phyloP scores from a whole-genome alignment of 2,113 vertebrate genomes.

The Eonycteris spelaea region DNA sequence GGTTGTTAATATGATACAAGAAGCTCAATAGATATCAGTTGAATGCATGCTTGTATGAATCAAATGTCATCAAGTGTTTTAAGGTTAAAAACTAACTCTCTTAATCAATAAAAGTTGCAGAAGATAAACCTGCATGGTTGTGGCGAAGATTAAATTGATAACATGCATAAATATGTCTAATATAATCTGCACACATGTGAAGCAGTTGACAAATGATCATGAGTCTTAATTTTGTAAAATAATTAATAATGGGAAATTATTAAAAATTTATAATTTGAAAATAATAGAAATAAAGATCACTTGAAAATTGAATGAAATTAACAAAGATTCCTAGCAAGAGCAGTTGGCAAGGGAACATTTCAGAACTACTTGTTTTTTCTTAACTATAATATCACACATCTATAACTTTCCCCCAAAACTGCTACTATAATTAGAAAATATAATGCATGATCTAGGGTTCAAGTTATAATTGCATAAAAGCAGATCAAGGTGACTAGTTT shows the following conservation, averaged over 20 bases:
- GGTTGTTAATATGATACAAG: background rate
- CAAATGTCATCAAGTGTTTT: background rate
- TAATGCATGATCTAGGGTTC: background rate
- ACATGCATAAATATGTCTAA: background rate
- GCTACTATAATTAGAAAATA: slow-evolving; percentile 41
- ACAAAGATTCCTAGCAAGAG: background rate
- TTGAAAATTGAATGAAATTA: background rate
- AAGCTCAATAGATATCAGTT: background rate
- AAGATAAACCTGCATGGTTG: background rate
- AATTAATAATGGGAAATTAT: background rate
- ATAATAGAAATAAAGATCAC: background rate
- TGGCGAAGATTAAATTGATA: background rate
- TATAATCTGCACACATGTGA: background rate
- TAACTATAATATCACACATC: slow-evolving; percentile 55
- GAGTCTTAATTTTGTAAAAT: background rate
- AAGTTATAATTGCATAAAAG: slow-evolving; percentile 36
- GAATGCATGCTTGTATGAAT: background rate
- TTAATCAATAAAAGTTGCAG: background rate
- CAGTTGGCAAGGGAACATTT: slow-evolving; percentile 14
- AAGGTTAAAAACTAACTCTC: background rate
- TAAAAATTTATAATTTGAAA: background rate
- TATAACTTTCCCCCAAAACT: background rate
- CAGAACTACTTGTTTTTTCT: slow-evolving; percentile 48
- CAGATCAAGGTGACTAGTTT: background rate
- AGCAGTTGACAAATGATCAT: background rate